A percentile compares a stretch with the other conserved stretches of the same genome.
phyloP scores from a whole-genome alignment of 2,888 invertebrate species.

The Cyaniris semiargus region DNA sequence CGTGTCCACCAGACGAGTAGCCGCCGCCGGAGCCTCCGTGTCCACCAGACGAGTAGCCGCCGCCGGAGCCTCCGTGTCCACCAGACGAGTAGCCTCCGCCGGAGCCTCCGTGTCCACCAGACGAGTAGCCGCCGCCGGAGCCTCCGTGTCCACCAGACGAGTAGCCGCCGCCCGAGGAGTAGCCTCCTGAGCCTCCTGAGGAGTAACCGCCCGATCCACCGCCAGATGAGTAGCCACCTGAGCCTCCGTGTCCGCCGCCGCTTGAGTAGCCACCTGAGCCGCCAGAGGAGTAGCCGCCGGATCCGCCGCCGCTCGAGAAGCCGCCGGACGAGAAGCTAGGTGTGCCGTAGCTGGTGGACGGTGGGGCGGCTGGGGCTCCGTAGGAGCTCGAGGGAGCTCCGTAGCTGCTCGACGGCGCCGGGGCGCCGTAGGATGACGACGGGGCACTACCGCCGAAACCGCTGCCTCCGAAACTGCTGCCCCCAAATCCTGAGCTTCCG shows the following conservation, averaged over 20 bases:
- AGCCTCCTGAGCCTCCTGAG: constrained; percentile 50
- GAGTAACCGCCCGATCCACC: constrained; percentile 49
- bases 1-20: constrained; percentile 47
- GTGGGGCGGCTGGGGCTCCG: constrained; percentile 58
- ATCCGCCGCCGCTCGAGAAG: constrained; percentile 49
- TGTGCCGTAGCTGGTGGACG: constrained; percentile 64
- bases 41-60: constrained; percentile 41
- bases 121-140: constrained; percentile 47
- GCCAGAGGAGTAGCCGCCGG: constrained; percentile 47
- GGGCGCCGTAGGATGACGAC: constrained; percentile 66
- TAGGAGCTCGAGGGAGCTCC: constrained; percentile 64
- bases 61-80: constrained; percentile 41
- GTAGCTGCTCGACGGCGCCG: constrained; percentile 52
- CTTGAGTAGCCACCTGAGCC: constrained; percentile 38
- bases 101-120: constrained; percentile 45
- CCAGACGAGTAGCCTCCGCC: constrained; percentile 48
- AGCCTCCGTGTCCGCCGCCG: constrained; percentile 44
- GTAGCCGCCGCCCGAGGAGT: constrained; percentile 47
- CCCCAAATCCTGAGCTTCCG: constrained; percentile 40
- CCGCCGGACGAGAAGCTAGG: constrained; percentile 52
- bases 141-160: constrained; percentile 46
- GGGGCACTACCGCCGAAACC: constrained; percentile 53
- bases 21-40: constrained; percentile 47
- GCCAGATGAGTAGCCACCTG: constrained; percentile 43
- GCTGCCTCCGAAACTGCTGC: constrained; percentile 53